phyloP scores from a whole-genome alignment of 2,797 vertebrate species.

The Catostomus latipinnis region DNA sequence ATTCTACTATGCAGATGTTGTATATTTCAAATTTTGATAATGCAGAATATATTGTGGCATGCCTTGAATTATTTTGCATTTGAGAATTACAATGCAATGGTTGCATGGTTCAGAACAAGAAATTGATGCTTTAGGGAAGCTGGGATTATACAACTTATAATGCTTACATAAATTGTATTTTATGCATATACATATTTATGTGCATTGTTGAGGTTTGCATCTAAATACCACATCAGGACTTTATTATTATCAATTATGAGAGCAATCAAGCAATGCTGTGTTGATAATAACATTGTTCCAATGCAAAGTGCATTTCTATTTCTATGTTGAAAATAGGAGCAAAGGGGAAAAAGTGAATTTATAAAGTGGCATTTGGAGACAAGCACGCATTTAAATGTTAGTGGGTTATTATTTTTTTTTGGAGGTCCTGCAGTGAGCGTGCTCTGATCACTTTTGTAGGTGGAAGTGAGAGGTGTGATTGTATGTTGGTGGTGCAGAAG shows the following conservation, averaged over 20 bases:
- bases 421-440: conserved; percentile 2
- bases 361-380: not conserved
- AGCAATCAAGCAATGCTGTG: not conserved
- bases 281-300: not conserved
- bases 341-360: not conserved
- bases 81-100: not conserved
- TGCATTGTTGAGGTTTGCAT: not conserved
- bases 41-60: not conserved
- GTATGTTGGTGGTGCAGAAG: conserved; percentile 34
- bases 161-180: not conserved
- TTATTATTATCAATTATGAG: not conserved
- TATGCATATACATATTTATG: no score
- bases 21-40: not conserved
- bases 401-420: not conserved
- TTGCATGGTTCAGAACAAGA: not conserved
- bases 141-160: no score
- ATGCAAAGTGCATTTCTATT: not conserved
- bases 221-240: not conserved
- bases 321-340: not conserved
- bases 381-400: conserved; percentile 1
- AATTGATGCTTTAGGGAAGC: not conserved
- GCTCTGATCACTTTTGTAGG: not conserved
- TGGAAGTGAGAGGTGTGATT: conserved; percentile 24
- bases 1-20: not conserved
- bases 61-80: not conserved